phyloP scores from a whole-genome alignment of 2,113 vertebrate genomes.

The Psephotus haematonotus region DNA sequence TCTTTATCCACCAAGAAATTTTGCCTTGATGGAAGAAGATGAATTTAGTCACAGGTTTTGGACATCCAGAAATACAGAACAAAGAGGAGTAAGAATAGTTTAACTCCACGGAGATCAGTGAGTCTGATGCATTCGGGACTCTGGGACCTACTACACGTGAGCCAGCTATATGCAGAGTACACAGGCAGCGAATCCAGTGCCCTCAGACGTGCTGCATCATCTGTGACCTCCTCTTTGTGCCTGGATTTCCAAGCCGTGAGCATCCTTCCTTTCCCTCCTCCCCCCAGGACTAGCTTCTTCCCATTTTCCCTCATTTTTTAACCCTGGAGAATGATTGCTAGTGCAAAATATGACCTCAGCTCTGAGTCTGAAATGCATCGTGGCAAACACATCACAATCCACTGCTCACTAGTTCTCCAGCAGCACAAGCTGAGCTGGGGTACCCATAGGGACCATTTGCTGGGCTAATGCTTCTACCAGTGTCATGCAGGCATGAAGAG shows the following conservation, averaged over 20 bases:
- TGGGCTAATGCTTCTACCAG: background rate
- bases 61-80: background rate
- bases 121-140: background rate
- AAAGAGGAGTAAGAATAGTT: background rate
- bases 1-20: background rate
- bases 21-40: background rate
- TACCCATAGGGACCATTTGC: background rate
- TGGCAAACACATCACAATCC: accelerated
- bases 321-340: background rate
- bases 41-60: background rate
- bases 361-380: accelerated
- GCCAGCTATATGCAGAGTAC: accelerated
- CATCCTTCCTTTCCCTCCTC: background rate
- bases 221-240: accelerated
- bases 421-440: accelerated
- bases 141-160: background rate
- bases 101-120: accelerated
- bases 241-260: background rate
- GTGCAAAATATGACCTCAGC: background rate
- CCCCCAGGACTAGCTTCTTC: background rate
- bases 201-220: accelerated
- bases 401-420: background rate
- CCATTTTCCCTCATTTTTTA: background rate
- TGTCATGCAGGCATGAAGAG: background rate
- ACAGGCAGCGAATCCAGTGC: accelerated